phyloP scores from a whole-genome alignment of 2,888 invertebrate genomes.

The Leptogaster cylindrica region DNA sequence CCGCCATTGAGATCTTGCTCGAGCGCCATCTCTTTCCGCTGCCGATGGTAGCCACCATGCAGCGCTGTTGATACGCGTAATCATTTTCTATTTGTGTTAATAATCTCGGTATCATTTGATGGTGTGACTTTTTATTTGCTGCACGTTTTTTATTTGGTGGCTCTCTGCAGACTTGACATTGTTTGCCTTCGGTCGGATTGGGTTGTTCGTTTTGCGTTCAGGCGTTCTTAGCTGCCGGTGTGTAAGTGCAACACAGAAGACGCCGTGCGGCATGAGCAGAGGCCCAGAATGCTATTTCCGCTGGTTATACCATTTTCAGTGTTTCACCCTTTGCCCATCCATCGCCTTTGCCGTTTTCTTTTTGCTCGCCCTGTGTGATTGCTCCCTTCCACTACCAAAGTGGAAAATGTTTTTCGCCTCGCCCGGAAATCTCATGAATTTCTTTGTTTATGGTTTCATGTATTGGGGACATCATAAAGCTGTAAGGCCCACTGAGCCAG shows the following conservation, averaged over 20 bases:
- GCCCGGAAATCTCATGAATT: slow-evolving; percentile 38
- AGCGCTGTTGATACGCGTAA: slow-evolving; percentile 44
- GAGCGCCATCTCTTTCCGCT: background rate
- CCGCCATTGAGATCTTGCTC: too few species aligned
- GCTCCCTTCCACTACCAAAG: slow-evolving; percentile 8
- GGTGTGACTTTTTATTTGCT: slow-evolving; percentile 41
- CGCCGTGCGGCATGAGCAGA: background rate
- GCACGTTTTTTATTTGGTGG: slow-evolving; percentile 37
- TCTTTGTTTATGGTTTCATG: slow-evolving; percentile 41
- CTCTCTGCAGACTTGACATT: slow-evolving; percentile 36
- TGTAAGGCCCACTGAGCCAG: background rate
- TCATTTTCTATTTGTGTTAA: slow-evolving; percentile 46
- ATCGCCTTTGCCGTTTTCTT: slow-evolving; percentile 15
- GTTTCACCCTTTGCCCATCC: slow-evolving; percentile 22
- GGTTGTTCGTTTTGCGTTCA: slow-evolving; percentile 31
- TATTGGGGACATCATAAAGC: slow-evolving; percentile 38
- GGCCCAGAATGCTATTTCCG: slow-evolving; percentile 5
- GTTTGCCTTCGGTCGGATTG: slow-evolving; percentile 35
- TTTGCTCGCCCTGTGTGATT: background rate
- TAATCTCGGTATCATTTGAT: slow-evolving; percentile 45
- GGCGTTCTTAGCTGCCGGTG: slow-evolving; percentile 18
- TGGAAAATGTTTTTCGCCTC: slow-evolving; percentile 34
- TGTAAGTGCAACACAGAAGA: slow-evolving; percentile 14
- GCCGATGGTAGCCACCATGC: background rate
- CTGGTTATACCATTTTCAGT: slow-evolving; percentile 14